Percentiles rank a stretch among this genome's conserved stretches.
phyloP scores from a whole-genome alignment of 2,113 vertebrate species.

The Megalops atlanticus region DNA sequence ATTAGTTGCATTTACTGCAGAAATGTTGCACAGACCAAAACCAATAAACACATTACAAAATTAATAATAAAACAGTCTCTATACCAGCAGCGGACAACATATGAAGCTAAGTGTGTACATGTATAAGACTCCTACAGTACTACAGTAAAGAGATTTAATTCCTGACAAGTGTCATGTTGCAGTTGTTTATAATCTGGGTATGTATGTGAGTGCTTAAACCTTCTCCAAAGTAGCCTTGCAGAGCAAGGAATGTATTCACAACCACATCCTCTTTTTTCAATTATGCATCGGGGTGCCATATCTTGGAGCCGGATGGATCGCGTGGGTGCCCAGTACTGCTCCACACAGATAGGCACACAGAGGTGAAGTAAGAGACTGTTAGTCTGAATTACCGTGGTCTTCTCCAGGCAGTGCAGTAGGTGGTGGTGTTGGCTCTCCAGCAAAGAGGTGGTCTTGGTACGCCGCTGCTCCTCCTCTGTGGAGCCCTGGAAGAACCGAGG shows the following conservation, averaged over 20 bases:
- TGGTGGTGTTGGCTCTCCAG: slow-evolving; percentile 98
- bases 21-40: no score
- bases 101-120: no score
- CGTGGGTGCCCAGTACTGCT: background rate
- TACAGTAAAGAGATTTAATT: no score
- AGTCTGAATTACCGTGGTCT: slow-evolving; percentile 91
- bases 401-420: slow-evolving; percentile 97
- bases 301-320: no score
- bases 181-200: no score
- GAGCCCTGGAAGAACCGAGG: slow-evolving; percentile 73
- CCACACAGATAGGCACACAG: background rate
- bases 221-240: background rate
- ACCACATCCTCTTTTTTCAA: background rate
- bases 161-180: no score
- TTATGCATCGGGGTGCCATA: background rate
- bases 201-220: no score
- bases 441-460: slow-evolving; percentile 83
- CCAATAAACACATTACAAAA: no score
- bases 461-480: slow-evolving; percentile 82
- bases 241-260: slow-evolving; percentile 3
- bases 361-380: background rate
- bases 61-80: no score
- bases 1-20: no score
- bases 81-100: no score
- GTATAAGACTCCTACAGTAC: no score